Conservation (phyloP, 2,888 invertebrate species). For the Stenotaenia linearis region DNA sequence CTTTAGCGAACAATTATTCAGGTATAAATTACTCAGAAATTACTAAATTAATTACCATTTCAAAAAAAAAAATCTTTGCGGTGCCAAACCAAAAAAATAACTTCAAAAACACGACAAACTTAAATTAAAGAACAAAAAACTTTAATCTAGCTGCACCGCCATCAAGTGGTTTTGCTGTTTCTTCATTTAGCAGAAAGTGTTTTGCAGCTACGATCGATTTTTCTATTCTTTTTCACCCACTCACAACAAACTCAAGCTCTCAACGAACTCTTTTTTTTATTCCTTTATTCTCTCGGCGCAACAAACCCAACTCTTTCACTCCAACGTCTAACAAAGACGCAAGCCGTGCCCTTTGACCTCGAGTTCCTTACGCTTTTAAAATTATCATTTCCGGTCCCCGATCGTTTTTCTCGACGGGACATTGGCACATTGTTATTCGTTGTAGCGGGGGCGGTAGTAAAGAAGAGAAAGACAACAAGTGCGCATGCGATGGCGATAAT, state of each 20-base stretch:
- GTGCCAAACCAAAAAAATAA: too few relatives aligned
- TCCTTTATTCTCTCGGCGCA: neutral
- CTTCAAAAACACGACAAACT: too few relatives aligned
- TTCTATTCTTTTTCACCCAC: neutral
- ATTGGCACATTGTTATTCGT: neutral
- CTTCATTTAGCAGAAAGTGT: neutral
- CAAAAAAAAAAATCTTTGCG: too few relatives aligned
- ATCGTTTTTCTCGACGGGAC: neutral
- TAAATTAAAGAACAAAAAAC: too few relatives aligned
- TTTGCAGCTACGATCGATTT: neutral
- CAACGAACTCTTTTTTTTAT: neutral
- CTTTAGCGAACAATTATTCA: too few relatives aligned
- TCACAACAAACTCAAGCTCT: neutral
- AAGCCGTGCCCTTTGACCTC: neutral
- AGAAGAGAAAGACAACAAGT: neutral
- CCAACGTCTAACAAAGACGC: neutral
- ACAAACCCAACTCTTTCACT: neutral
- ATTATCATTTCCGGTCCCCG: neutral
- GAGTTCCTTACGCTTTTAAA: neutral
- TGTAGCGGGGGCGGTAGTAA: neutral
- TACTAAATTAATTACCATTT: too few relatives aligned
- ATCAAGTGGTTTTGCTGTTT: neutral
- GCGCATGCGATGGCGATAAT: neutral
- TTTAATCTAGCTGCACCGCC: too few relatives aligned
- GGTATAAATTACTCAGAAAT: too few relatives aligned